Evolutionary conservation across 2,888 invertebrate species (phyloP).

Genomic region (Amphipyra berbera): DNA sequence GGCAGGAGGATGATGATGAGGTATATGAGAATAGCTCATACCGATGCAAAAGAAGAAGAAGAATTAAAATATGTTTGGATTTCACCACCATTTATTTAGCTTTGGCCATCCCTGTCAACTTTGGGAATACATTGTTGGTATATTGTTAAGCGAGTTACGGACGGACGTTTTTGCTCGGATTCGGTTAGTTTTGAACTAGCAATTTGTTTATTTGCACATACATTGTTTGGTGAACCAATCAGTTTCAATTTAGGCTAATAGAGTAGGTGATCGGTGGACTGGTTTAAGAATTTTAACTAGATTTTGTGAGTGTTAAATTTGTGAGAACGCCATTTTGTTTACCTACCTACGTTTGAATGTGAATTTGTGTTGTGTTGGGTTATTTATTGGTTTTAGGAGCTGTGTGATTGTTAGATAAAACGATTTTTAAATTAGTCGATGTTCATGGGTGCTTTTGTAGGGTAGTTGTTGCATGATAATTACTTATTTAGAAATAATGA

Average conservation of each 20-base stretch:
- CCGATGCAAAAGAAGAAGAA: too few relatives aligned
- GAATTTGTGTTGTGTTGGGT: too few relatives aligned
- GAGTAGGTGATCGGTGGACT: conserved; percentile 5
- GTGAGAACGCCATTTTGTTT: conserved; percentile 10
- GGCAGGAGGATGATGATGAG: too few relatives aligned
- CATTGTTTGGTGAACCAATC: conserved; percentile 52
- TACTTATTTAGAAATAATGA: too few relatives aligned
- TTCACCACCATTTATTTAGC: background rate
- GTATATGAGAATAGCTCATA: too few relatives aligned
- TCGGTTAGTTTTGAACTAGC: conserved; percentile 56
- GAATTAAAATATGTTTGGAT: conserved; percentile 20
- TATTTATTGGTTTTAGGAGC: too few relatives aligned
- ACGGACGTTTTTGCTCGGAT: conserved; percentile 50
- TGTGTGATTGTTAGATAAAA: too few relatives aligned
- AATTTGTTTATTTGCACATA: conserved; percentile 59
- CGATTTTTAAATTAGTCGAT: too few relatives aligned
- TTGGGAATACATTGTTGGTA: conserved; percentile 55
- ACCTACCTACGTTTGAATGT: background rate
- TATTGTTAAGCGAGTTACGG: conserved; percentile 56
- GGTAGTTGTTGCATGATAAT: too few relatives aligned
- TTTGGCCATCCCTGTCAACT: conserved; percentile 50
- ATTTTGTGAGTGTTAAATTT: conserved; percentile 13
- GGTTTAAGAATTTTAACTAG: conserved; percentile 22
- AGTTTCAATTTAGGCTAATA: conserved; percentile 43
- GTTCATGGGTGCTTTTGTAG: too few relatives aligned